Percentiles rank a stretch among this genome's conserved stretches.
Evolutionary conservation across 2,113 vertebrate genomes (phyloP).

Genomic region (Budorcas taxicolor): DNA sequence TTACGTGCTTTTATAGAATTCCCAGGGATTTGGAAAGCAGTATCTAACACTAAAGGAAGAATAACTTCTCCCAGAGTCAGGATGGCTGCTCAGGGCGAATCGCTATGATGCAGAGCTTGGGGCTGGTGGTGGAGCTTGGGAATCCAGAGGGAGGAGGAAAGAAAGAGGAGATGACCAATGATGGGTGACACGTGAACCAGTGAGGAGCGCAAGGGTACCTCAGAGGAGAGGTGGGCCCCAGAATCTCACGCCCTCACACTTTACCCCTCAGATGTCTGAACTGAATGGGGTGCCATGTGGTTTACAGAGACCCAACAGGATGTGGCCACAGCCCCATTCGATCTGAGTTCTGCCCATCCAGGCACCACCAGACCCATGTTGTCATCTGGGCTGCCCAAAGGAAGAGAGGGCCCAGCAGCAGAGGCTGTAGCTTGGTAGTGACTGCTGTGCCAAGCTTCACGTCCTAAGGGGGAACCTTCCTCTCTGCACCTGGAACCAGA

Average conservation of each 20-base stretch:
- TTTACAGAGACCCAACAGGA: background rate
- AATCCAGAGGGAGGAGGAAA: background rate
- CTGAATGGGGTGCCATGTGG: rapidly evolving
- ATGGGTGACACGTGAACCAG: rapidly evolving
- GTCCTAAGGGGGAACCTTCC: rapidly evolving
- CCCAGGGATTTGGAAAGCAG: background rate
- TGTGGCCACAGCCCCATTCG: too few relatives aligned
- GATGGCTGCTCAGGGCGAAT: background rate
- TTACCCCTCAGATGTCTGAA: background rate
- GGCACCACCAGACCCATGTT: rapidly evolving
- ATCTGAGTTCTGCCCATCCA: rapidly evolving
- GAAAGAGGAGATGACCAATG: too few relatives aligned
- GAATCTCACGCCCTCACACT: rapidly evolving
- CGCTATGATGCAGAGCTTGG: rapidly evolving
- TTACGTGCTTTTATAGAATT: background rate
- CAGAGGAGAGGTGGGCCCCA: rapidly evolving
- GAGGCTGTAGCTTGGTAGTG: rapidly evolving
- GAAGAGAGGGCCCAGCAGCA: too few relatives aligned
- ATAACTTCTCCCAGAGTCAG: background rate
- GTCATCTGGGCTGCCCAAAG: background rate
- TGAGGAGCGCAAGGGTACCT: rapidly evolving
- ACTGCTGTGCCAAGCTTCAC: rapidly evolving
- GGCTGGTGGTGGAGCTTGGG: rapidly evolving
- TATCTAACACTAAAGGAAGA: rapidly evolving
- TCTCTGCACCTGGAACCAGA: rapidly evolving